Percentiles rank a stretch among this genome's conserved stretches.
Evolutionary conservation across 2,797 vertebrate species (phyloP).

Genomic region (Natrix natrix): DNA sequence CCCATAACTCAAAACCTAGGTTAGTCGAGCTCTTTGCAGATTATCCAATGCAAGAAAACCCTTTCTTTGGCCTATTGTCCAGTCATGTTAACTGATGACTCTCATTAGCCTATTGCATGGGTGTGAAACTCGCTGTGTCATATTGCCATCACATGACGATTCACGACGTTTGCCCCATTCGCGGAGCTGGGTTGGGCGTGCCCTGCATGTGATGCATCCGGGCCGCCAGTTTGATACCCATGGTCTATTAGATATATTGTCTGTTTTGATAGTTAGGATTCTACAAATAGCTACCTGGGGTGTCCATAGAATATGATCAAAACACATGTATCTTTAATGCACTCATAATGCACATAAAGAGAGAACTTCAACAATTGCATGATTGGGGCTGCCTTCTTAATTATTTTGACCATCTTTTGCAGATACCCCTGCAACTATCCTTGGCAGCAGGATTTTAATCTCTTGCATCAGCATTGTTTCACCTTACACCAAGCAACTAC

Average conservation of each 20-base stretch:
- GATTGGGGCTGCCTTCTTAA: background rate
- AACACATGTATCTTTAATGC: background rate
- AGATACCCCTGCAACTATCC: background rate
- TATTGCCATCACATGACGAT: too few relatives aligned
- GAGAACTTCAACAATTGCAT: background rate
- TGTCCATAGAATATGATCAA: background rate
- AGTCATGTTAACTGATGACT: background rate
- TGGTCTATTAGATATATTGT: too few relatives aligned
- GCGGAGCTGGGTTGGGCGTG: too few relatives aligned
- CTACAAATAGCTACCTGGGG: background rate
- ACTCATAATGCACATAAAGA: background rate
- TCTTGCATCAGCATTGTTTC: background rate
- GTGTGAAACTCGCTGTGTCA: too few relatives aligned
- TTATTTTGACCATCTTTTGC: background rate
- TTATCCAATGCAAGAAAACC: background rate
- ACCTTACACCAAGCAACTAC: background rate
- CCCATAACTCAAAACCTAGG: background rate
- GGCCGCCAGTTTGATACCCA: too few relatives aligned
- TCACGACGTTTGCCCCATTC: too few relatives aligned
- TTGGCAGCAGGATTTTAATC: background rate
- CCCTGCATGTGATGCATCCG: background rate
- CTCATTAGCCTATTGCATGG: too few relatives aligned
- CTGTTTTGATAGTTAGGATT: background rate
- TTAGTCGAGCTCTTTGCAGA: background rate
- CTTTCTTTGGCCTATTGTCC: background rate